Percentiles rank a stretch among this genome's conserved stretches.
Evolutionary conservation across 1,140 invertebrate genomes (phyloP).

Genomic region (Aricia agestis): DNA sequence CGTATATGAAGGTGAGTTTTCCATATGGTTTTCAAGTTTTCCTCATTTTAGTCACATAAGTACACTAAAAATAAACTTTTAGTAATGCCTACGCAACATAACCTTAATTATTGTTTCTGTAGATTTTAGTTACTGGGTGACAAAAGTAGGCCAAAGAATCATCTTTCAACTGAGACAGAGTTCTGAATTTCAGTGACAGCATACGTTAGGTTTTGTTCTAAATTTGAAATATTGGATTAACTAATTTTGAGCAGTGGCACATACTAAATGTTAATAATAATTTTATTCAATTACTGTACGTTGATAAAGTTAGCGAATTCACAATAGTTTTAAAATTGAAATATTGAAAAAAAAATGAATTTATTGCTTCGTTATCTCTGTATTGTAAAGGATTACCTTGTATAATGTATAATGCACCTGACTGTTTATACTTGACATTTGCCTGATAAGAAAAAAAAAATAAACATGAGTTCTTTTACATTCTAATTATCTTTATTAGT

Average conservation of each 20-base stretch:
- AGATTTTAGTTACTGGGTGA: slow-evolving; percentile 2
- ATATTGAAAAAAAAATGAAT: not conserved
- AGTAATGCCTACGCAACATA: not conserved
- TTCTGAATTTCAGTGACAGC: not conserved
- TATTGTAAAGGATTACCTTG: not conserved
- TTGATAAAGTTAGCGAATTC: not conserved
- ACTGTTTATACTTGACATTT: not conserved
- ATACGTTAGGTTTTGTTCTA: not conserved
- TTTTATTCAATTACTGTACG: too few relatives aligned
- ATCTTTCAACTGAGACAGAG: not conserved
- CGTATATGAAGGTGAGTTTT: slow-evolving; percentile 73
- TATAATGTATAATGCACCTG: not conserved
- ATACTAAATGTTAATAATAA: too few relatives aligned
- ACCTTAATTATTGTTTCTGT: slow-evolving; percentile 1
- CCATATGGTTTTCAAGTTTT: not conserved
- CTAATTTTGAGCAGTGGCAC: not conserved
- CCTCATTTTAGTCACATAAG: too few relatives aligned
- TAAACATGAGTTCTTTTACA: not conserved
- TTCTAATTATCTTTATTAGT: not conserved
- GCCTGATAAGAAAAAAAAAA: not conserved
- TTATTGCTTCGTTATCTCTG: not conserved
- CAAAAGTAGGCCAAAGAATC: slow-evolving; percentile 1
- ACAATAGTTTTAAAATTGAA: not conserved
- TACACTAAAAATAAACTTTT: not conserved
- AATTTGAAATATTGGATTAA: not conserved